Percentiles rank a stretch among this genome's conserved stretches.
These are phyloP conservation scores for Galleria mellonella DNA, from an alignment of 1,140 invertebrate genomes.

Conservation along the genomic window DNA sequence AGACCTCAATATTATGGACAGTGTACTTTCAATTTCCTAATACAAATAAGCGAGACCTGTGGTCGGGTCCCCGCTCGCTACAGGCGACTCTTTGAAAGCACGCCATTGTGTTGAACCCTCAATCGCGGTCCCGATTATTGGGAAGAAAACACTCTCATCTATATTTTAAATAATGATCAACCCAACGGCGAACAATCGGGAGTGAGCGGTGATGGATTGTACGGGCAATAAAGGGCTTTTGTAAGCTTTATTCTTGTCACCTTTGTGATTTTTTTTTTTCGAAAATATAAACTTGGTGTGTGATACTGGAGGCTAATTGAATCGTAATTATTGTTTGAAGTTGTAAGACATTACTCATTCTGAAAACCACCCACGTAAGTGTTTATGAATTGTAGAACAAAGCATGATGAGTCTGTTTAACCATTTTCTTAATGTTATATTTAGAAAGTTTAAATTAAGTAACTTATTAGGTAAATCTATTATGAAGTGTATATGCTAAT, in stretches of 20 bases:
- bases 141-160: conserved; percentile 72
- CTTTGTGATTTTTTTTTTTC: conserved; percentile 18
- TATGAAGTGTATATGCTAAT: too few species aligned
- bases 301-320: too few species aligned
- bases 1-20: conserved; percentile 55
- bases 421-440: too few species aligned
- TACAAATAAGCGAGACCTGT: conserved; percentile 63
- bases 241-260: conserved; percentile 24
- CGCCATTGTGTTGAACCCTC: conserved; percentile 62
- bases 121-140: conserved; percentile 69
- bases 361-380: too few species aligned
- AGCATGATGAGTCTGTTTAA: too few species aligned
- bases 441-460: too few species aligned
- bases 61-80: conserved; percentile 36
- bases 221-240: conserved; percentile 42
- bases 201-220: conserved; percentile 46
- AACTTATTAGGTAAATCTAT: too few species aligned
- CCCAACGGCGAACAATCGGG: conserved; percentile 42
- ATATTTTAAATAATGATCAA: conserved; percentile 73
- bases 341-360: too few species aligned
- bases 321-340: too few species aligned
- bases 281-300: conserved; percentile 7
- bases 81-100: conserved; percentile 52
- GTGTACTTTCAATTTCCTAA: conserved; percentile 69
- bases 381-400: too few species aligned